Conservation (phyloP, 2,888 invertebrate genomes). For the Rotaria macrura region DNA sequence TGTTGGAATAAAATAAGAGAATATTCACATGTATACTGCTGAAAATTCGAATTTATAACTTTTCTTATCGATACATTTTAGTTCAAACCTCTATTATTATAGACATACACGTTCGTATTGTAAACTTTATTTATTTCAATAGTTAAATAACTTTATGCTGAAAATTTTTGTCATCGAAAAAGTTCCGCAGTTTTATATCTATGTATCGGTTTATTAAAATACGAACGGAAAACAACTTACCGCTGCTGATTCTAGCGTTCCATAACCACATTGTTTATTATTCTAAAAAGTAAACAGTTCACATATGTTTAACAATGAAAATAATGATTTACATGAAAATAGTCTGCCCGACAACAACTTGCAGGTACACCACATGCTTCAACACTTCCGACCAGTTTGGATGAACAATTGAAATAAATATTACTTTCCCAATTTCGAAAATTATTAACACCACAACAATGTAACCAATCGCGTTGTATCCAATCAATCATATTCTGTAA, state of each 20-base stretch:
- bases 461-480: constrained; percentile 92
- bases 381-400: constrained; percentile 67
- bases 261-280: constrained; percentile 32
- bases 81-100: too few species aligned
- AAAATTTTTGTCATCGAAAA: too few species aligned
- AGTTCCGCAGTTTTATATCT: too few species aligned
- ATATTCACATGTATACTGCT: too few species aligned
- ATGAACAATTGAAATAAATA: constrained; percentile 87
- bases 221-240: background rate
- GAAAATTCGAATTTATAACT: too few species aligned
- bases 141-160: too few species aligned
- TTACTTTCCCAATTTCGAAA: constrained; percentile 96
- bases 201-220: too few species aligned
- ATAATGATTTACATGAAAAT: constrained; percentile 41
- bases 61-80: too few species aligned
- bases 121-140: too few species aligned
- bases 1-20: too few species aligned
- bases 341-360: constrained; percentile 72
- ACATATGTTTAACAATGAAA: background rate
- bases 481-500: constrained; percentile 94
- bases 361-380: constrained; percentile 97
- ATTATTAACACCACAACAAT: constrained; percentile 89
- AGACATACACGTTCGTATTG: too few species aligned
- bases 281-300: background rate
- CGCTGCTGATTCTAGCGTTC: background rate